phyloP scores from a whole-genome alignment of 2,113 vertebrate species.

The Corvus hawaiiensis region DNA sequence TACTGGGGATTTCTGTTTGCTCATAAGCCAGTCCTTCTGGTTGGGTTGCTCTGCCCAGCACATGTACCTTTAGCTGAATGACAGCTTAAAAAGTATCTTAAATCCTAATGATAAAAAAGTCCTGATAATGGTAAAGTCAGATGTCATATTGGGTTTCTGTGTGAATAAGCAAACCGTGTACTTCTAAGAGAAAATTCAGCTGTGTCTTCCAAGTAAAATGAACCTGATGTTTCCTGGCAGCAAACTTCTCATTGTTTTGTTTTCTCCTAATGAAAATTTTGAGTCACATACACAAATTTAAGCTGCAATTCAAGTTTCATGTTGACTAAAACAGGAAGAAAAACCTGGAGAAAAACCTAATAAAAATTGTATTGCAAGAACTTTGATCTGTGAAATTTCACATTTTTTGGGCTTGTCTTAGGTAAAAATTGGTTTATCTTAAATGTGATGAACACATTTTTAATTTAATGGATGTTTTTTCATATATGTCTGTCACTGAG shows the following conservation, averaged over 20 bases:
- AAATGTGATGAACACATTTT: neutral
- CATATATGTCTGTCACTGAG: neutral
- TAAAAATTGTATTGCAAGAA: neutral
- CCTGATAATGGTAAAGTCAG: neutral
- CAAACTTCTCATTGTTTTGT: neutral
- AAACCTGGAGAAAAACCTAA: neutral
- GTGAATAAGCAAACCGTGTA: fast-evolving
- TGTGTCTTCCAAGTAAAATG: neutral
- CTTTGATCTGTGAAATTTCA: neutral
- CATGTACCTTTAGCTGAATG: neutral
- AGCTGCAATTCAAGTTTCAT: neutral
- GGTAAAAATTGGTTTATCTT: neutral
- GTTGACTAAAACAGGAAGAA: neutral
- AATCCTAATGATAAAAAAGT: neutral
- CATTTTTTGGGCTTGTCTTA: neutral
- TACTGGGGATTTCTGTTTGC: neutral
- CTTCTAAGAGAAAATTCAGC: neutral
- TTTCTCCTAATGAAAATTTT: neutral
- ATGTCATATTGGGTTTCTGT: neutral
- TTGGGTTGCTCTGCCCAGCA: neutral
- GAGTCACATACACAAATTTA: neutral
- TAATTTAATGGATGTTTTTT: neutral
- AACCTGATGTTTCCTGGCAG: neutral
- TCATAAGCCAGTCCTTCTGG: neutral
- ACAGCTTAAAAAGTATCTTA: neutral